Conservation (phyloP, 2,888 invertebrate genomes). For the Acanthosoma haemorrhoidale region DNA sequence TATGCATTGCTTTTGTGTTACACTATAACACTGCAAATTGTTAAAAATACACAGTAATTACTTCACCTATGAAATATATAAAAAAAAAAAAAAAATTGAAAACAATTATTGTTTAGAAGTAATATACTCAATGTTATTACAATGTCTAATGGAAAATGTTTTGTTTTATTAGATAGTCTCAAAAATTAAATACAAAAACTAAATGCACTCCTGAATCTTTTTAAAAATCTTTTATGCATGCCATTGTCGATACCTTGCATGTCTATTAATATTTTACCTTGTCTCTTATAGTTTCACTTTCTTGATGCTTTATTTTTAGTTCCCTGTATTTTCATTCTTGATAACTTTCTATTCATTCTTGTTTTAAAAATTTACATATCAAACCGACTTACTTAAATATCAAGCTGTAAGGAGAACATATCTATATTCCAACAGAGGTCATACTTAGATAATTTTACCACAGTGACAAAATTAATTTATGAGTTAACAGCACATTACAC, state of each 20-base stretch:
- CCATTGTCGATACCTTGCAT: neutral
- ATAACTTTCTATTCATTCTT: neutral
- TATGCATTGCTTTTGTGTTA: neutral
- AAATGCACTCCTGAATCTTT: constrained; percentile 16
- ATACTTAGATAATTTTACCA: too few species aligned
- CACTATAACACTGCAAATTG: neutral
- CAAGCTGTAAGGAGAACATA: too few species aligned
- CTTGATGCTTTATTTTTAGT: neutral
- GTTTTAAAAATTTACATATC: neutral
- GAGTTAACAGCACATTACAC: too few species aligned
- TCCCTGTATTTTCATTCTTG: neutral
- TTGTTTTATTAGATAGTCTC: neutral
- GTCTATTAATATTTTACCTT: neutral
- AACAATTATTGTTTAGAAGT: neutral
- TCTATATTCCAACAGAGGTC: too few species aligned
- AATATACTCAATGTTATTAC: neutral
- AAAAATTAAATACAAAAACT: neutral
- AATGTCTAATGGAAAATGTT: neutral
- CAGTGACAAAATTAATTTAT: too few species aligned
- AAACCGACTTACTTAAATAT: neutral
- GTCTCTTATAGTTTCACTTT: neutral
- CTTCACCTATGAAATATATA: too few species aligned
- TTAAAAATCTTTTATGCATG: neutral
- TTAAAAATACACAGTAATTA: neutral
- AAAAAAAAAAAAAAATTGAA: too few species aligned